These are phyloP conservation scores for Mus spretus DNA, from an alignment of 2,797 vertebrate genomes.

Conservation along the genomic window DNA sequence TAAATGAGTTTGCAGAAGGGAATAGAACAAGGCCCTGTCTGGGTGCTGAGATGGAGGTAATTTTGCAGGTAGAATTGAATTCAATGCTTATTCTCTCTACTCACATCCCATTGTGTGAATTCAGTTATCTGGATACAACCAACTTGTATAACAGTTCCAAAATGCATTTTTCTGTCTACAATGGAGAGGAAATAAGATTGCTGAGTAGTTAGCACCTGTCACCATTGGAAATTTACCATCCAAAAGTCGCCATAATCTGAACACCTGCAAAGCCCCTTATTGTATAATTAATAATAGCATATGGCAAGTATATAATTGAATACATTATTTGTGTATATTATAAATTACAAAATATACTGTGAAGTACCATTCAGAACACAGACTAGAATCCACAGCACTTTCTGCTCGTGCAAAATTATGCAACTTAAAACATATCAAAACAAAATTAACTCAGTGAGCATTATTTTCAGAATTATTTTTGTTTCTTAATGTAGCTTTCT, in stretches of 20 bases:
- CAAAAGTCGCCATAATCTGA: not conserved
- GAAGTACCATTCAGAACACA: not conserved
- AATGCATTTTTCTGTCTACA: not conserved
- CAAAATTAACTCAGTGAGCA: not conserved
- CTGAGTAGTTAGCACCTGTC: not conserved
- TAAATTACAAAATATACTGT: not conserved
- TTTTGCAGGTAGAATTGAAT: not conserved
- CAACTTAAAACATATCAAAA: not conserved
- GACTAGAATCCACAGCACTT: fast-evolving
- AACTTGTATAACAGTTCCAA: not conserved
- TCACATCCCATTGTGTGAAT: not conserved
- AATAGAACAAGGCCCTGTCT: not conserved
- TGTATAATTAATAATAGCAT: not conserved
- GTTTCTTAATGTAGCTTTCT: not conserved
- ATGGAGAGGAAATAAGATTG: not conserved
- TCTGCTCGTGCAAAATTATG: not conserved
- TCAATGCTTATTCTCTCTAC: not conserved
- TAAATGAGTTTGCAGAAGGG: not conserved
- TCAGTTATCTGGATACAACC: not conserved
- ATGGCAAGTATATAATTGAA: not conserved
- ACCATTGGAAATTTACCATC: not conserved
- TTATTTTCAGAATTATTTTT: not conserved
- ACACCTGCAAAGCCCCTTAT: not conserved
- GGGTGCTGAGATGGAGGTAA: fast-evolving
- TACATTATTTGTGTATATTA: not conserved